Percentiles rank a stretch among this genome's conserved stretches.
phyloP scores from a whole-genome alignment of 2,888 invertebrate species.

The Andrena camellia region DNA sequence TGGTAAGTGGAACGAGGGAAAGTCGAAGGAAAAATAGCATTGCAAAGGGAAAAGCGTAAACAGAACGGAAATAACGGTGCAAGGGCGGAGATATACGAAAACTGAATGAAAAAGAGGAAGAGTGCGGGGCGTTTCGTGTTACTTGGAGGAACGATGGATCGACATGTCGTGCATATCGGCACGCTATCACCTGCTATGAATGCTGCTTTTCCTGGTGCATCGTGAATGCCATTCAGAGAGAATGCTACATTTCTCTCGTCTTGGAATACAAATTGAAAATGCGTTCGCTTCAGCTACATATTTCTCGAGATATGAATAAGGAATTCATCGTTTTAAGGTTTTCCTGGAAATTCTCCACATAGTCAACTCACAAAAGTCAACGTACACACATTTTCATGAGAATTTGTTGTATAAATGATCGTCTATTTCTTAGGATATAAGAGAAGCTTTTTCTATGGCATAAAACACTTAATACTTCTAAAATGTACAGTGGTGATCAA shows the following conservation, averaged over 20 bases:
- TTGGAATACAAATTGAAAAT: constrained; percentile 8
- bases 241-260: constrained; percentile 31
- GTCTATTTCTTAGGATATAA: no score
- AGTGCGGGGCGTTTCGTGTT: constrained; percentile 17
- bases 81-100: neutral
- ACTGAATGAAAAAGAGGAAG: neutral
- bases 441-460: no score
- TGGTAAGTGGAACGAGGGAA: neutral
- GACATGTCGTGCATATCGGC: constrained; percentile 37
- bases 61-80: constrained; percentile 21
- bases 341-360: neutral
- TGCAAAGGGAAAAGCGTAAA: constrained; percentile 20
- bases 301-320: neutral
- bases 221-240: constrained; percentile 32
- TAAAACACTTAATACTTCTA: no score
- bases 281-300: constrained; percentile 13
- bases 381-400: no score
- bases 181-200: constrained; percentile 44
- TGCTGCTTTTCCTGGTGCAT: constrained; percentile 49
- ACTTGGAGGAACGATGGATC: constrained; percentile 37
- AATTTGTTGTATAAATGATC: no score
- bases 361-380: no score
- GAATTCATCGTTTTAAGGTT: neutral
- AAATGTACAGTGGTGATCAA: no score
- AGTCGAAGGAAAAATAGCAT: neutral